Conservation (phyloP, 2,113 vertebrate species). For the Megaceryle maxima region DNA sequence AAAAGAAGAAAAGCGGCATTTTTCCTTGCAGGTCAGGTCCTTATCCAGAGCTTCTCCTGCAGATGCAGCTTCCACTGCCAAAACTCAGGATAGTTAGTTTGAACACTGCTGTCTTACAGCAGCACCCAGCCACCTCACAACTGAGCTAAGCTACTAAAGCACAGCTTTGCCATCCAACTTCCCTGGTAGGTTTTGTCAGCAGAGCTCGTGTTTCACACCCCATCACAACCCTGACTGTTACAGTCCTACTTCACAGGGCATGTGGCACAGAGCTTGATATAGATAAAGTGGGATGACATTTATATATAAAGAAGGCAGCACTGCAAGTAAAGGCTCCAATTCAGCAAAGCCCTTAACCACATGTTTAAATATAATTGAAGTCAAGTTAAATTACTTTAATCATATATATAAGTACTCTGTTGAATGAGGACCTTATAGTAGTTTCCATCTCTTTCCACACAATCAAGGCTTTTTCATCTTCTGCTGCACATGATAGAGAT, state of each 20-base stretch:
- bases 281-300: neutral
- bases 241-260: neutral
- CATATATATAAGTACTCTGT: neutral
- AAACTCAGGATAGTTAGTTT: neutral
- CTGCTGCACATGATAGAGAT: neutral
- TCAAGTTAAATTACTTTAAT: slow-evolving; percentile 41
- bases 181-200: neutral
- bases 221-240: neutral
- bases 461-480: slow-evolving; percentile 14
- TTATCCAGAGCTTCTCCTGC: neutral
- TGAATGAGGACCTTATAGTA: neutral
- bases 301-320: neutral
- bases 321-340: neutral
- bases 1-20: neutral
- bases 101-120: neutral
- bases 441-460: slow-evolving; percentile 16
- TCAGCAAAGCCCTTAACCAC: neutral
- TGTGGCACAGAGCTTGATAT: neutral
- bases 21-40: neutral
- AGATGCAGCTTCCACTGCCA: neutral
- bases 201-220: neutral
- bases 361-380: slow-evolving; percentile 23
- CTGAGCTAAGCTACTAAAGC: neutral
- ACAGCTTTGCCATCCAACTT: neutral
- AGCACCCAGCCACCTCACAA: neutral